Evolutionary conservation across 1,140 invertebrate genomes (phyloP).

Genomic region (Drosophila virilis): DNA sequence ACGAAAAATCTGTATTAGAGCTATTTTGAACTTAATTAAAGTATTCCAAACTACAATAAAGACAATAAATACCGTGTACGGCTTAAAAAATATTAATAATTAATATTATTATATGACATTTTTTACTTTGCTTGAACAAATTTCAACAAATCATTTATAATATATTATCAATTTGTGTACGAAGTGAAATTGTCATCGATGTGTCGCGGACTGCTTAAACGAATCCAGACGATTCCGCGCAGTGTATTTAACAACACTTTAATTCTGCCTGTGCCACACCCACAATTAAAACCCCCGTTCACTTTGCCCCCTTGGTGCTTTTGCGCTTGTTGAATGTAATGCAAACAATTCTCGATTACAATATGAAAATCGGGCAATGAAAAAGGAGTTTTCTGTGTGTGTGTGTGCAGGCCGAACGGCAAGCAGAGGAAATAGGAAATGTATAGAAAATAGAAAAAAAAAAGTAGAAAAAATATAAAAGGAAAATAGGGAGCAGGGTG

Average conservation of each 20-base stretch:
- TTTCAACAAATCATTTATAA: too few species aligned
- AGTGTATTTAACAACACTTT: constrained; percentile 28
- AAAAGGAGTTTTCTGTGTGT: constrained; percentile 20
- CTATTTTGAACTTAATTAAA: too few species aligned
- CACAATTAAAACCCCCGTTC: not conserved
- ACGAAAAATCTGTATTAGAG: too few species aligned
- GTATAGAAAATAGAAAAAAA: constrained; percentile 7
- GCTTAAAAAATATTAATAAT: too few species aligned
- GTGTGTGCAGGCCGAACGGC: not conserved
- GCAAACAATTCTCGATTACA: constrained; percentile 46
- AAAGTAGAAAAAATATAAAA: not conserved
- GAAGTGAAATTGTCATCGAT: constrained; percentile 9
- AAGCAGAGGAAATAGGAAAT: constrained; percentile 9
- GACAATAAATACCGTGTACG: too few species aligned
- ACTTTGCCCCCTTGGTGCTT: not conserved
- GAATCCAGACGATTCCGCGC: constrained; percentile 4
- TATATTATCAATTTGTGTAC: constrained; percentile 1
- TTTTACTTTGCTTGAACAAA: not conserved
- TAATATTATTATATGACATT: too few species aligned
- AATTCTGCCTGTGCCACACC: constrained; percentile 5
- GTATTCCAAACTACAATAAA: too few species aligned
- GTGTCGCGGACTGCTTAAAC: constrained; percentile 8
- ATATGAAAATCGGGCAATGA: constrained; percentile 38
- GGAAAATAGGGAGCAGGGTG: not conserved
- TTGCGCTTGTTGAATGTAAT: constrained; percentile 21